Evolutionary conservation across 2,888 invertebrate species (phyloP).

Genomic region (Cheilosia scutellata): DNA sequence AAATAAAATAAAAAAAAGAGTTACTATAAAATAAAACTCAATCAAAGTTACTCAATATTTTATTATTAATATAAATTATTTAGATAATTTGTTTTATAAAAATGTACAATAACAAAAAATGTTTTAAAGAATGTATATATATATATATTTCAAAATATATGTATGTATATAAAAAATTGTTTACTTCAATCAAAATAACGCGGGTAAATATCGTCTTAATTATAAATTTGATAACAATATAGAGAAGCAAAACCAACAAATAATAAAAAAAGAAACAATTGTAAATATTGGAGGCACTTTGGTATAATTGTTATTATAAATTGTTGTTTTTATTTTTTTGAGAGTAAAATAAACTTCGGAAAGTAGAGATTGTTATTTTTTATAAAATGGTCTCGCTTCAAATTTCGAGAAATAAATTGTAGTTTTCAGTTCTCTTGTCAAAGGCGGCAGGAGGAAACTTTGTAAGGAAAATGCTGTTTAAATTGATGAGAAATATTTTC

Average conservation of each 20-base stretch:
- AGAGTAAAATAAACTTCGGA: neutral
- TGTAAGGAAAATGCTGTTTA: no score
- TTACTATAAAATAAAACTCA: no score
- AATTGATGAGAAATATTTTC: no score
- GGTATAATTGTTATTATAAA: conserved; percentile 35
- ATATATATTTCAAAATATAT: neutral
- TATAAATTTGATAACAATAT: conserved; percentile 22
- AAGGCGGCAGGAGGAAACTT: no score
- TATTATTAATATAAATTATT: neutral
- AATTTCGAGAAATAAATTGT: no score
- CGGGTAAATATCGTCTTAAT: conserved; percentile 18
- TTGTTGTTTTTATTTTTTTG: neutral
- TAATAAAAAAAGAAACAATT: conserved; percentile 40
- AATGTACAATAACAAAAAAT: conserved; percentile 31
- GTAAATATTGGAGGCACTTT: conserved; percentile 69
- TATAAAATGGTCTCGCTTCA: no score
- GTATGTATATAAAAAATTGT: neutral
- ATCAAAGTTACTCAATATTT: conserved; percentile 2
- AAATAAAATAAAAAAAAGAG: no score
- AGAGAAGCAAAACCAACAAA: conserved; percentile 21
- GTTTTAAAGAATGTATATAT: neutral
- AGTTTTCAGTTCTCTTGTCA: no score
- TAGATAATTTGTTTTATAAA: conserved; percentile 14
- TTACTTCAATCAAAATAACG: neutral
- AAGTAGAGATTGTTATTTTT: neutral